These are phyloP conservation scores for Neomonachus schauinslandi DNA, from an alignment of 2,113 vertebrate species.

Conservation along the genomic window DNA sequence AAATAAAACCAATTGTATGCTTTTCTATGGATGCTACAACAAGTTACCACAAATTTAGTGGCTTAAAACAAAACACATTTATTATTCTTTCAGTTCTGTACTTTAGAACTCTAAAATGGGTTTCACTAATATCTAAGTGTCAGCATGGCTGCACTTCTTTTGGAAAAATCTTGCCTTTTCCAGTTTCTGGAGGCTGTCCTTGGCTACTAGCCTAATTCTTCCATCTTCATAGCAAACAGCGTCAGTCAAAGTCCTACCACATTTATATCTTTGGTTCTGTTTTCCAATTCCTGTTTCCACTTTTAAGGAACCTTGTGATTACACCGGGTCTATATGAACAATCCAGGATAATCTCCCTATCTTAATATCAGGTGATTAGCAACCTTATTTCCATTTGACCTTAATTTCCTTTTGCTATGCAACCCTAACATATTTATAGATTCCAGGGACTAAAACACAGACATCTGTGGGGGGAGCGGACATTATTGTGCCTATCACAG, in stretches of 20 bases:
- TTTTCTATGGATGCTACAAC: not conserved
- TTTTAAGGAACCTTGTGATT: not conserved
- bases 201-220: not conserved
- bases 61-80: not conserved
- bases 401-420: not conserved
- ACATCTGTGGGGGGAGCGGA: not conserved
- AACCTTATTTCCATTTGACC: not conserved
- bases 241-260: not conserved
- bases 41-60: not conserved
- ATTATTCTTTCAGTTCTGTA: not conserved
- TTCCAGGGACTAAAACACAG: not conserved
- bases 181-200: not conserved
- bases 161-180: not conserved
- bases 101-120: not conserved
- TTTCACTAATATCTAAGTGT: not conserved
- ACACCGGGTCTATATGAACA: not conserved
- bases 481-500: not conserved
- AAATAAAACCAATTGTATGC: not conserved
- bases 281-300: not conserved
- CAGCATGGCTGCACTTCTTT: not conserved
- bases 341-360: not conserved
- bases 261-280: not conserved
- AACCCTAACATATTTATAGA: not conserved
- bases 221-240: not conserved
- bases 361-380: not conserved